A percentile compares a stretch with the other conserved stretches of the same genome.
phyloP scores from a whole-genome alignment of 64 coral and sea anemone species.

The Pocillopora verrucosa region DNA sequence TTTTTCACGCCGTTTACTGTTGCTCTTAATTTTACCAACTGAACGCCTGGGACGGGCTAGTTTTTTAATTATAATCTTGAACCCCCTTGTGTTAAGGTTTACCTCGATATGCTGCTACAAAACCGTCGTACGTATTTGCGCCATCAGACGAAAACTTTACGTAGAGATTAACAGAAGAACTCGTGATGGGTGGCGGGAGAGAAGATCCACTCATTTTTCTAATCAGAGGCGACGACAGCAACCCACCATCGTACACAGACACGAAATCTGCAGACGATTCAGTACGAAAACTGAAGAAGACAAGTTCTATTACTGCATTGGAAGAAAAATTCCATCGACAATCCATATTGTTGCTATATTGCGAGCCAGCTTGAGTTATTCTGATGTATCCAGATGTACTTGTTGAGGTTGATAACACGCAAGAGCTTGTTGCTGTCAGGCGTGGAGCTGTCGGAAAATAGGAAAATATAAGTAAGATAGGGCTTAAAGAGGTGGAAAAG shows the following conservation, averaged over 20 bases:
- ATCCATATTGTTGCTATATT: slow-evolving; percentile 10
- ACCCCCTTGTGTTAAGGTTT: neutral
- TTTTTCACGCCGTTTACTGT: too few relatives aligned
- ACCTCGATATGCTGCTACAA: slow-evolving; percentile 8
- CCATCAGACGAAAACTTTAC: slow-evolving; percentile 16
- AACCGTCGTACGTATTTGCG: neutral
- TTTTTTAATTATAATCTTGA: too few relatives aligned
- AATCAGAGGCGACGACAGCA: neutral
- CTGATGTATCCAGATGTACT: neutral
- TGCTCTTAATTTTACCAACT: too few relatives aligned
- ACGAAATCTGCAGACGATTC: neutral
- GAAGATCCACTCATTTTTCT: slow-evolving; percentile 18
- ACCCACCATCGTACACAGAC: slow-evolving; percentile 24
- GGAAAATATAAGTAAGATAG: neutral
- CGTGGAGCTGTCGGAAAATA: neutral
- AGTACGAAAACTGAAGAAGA: neutral
- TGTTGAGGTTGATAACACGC: neutral
- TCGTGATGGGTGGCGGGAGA: slow-evolving; percentile 16
- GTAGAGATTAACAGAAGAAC: neutral
- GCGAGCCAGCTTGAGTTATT: neutral
- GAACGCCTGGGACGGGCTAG: too few relatives aligned
- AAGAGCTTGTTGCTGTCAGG: neutral
- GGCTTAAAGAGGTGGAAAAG: too few relatives aligned
- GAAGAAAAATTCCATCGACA: slow-evolving; percentile 37
- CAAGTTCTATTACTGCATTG: slow-evolving; percentile 10